phyloP scores from a whole-genome alignment of 2,113 vertebrate species.

The Marmota monax region DNA sequence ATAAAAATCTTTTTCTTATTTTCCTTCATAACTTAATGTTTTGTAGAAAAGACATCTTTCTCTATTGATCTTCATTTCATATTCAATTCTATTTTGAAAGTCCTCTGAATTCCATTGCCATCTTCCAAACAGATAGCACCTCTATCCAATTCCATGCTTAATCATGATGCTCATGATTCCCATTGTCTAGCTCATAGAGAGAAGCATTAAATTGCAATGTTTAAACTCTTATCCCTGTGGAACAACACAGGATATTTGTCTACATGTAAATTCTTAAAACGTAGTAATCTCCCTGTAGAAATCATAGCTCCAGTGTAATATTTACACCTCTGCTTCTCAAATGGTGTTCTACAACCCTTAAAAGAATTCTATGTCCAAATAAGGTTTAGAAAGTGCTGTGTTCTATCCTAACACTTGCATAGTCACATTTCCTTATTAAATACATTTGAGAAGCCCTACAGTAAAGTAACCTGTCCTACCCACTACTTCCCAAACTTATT shows the following conservation, averaged over 20 bases:
- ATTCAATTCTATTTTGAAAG: background rate
- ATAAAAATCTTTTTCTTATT: background rate
- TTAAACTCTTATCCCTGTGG: background rate
- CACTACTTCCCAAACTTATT: background rate
- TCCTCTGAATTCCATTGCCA: constrained; percentile 42
- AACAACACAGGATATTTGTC: background rate
- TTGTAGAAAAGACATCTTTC: background rate
- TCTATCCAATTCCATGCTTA: background rate
- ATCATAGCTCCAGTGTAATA: background rate
- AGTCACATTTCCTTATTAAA: background rate
- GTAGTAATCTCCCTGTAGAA: background rate
- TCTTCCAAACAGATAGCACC: background rate
- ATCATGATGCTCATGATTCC: background rate
- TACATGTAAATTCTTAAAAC: background rate
- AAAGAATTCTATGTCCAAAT: constrained; percentile 3
- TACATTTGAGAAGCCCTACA: background rate
- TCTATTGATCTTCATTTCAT: background rate
- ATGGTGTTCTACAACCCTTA: background rate
- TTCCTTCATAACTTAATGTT: background rate
- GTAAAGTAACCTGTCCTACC: background rate
- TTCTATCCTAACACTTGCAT: background rate
- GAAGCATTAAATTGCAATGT: background rate
- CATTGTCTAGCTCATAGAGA: background rate
- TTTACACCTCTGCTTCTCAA: background rate
- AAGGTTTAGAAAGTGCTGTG: background rate